Evolutionary conservation across 2,888 invertebrate genomes (phyloP), one percentile per base, ranked within the genome.

Genomic region (Drosophila mimetica): DNA sequence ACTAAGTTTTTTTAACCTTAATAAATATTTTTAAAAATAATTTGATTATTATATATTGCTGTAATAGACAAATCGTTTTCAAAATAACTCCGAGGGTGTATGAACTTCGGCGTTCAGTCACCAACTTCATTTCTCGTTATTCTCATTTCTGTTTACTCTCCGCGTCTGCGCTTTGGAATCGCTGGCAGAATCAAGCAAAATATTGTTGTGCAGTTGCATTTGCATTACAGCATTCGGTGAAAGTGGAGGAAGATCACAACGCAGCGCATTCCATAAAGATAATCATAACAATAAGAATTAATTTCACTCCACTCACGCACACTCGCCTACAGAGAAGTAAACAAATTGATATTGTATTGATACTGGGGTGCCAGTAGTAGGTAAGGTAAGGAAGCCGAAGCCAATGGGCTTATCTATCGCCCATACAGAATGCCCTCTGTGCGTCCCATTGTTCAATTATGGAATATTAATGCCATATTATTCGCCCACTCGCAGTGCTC

Each of bases 391-490:
- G 51, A 64, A 66, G 42, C 47, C 41, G 51, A 64, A 66, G 42
- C 47, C 41, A 41, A 13, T 18, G 41, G 14, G 61, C 64, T 64
- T 64, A 64, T 64, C 64, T 64, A 51, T 64, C 28, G 7, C 18
- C 28, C 44, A 60, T 37, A 46, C 20, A n/a, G n/a, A 42, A 32
- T 60, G 36, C 63, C 51, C 63, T 64, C 67, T 50, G 39, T 18
- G 65, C 48, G 66, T 63, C 41, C 63, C 65, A 50, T 63, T 42
- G 67, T 44, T 30, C 52, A 64, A 51, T 66, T 66, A 65, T 65
- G 66, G 66, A 65, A 50, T 42, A 66, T 67, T 53, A 65, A 65
- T 32, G 9, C 37, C 52, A 32, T 18, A 25, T 37, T 67, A 16
- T 20, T 25, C 22, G 28, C 11, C 71, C 69, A 69, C 46, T 51